These are phyloP conservation scores for Daptonema setosum DNA, from an alignment of 2,888 invertebrate species.

Conservation along the genomic window DNA sequence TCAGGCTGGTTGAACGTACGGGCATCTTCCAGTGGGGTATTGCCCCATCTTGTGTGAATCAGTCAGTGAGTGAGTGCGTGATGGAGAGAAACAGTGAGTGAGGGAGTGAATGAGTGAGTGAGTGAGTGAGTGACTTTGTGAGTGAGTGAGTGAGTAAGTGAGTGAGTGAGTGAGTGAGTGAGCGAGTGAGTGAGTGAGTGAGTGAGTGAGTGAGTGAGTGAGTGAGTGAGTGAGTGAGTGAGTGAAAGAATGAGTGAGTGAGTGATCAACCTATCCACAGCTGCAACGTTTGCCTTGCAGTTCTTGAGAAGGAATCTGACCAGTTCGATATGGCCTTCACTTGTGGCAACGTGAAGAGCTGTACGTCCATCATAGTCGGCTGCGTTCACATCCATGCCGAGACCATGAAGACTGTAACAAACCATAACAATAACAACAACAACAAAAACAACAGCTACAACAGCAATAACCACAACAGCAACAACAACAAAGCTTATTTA, in stretches of 20 bases:
- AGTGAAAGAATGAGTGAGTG: neutral
- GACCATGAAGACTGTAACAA: conserved; percentile 36
- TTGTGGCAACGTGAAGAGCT: conserved; percentile 75
- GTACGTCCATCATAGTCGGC: conserved; percentile 86
- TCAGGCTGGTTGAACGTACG: conserved; percentile 12
- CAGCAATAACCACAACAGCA: neutral
- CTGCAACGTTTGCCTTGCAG: conserved; percentile 12
- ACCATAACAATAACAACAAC: neutral
- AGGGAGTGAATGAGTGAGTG: too few species aligned
- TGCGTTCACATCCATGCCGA: conserved; percentile 76
- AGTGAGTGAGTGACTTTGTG: too few species aligned
- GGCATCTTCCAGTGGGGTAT: conserved; percentile 21
- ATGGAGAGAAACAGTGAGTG: too few species aligned
- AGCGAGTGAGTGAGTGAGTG: neutral
- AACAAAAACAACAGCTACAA: neutral
- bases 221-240: too few species aligned
- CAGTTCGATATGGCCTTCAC: conserved; percentile 53
- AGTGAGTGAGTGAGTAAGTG: too few species aligned
- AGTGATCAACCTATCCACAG: conserved; percentile 12
- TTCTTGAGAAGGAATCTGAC: conserved; percentile 14
- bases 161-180: neutral
- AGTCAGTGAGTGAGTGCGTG: too few species aligned
- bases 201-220: neutral
- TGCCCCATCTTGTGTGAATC: too few species aligned
- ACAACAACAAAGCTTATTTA: too few species aligned